These are phyloP conservation scores for Hystrix cristata DNA, from an alignment of 2,113 vertebrate genomes.

Conservation along the genomic window DNA sequence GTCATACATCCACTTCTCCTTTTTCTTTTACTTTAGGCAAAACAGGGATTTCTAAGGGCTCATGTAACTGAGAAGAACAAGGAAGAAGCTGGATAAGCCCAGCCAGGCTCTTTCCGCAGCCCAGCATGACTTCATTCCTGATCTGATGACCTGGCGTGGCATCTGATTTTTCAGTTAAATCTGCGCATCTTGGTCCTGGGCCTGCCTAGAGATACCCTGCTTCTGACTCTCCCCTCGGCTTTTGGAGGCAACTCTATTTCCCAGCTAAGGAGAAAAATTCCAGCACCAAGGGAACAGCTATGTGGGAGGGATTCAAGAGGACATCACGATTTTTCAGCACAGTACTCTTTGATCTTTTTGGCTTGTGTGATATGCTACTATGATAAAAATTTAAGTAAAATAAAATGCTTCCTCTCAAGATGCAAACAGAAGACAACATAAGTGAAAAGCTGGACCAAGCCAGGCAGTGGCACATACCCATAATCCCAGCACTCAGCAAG, in stretches of 20 bases:
- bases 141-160: not conserved
- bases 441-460: not conserved
- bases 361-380: not conserved
- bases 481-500: not conserved
- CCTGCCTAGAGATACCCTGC: not conserved
- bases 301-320: not conserved
- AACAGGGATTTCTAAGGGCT: not conserved
- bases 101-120: not conserved
- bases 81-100: not conserved
- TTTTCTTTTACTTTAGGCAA: not conserved
- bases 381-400: not conserved
- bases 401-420: not conserved
- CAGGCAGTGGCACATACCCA: not conserved
- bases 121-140: not conserved
- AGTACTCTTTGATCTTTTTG: not conserved
- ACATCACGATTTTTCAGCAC: not conserved
- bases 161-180: not conserved
- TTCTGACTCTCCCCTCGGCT: not conserved
- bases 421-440: not conserved
- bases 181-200: not conserved
- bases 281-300: not conserved
- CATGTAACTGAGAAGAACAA: not conserved
- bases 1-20: not conserved
- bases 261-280: not conserved
- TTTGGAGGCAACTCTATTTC: not conserved